Percentiles rank a stretch among this genome's conserved stretches.
Evolutionary conservation across 2,888 invertebrate genomes (phyloP).

Genomic region (Meiosimyza decipiens): DNA sequence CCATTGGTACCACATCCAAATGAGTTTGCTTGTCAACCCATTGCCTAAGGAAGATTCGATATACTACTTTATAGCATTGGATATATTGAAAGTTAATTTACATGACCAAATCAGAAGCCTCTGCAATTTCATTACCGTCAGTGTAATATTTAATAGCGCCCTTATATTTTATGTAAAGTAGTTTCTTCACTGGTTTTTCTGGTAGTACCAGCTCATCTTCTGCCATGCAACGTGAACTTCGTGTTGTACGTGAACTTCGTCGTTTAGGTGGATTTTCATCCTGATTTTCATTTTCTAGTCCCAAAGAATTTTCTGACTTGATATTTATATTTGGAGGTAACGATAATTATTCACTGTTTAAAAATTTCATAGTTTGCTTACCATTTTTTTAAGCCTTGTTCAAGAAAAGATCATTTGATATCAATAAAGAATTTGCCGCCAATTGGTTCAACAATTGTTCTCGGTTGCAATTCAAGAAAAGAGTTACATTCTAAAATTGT

Average conservation of each 20-base stretch:
- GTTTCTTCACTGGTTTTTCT: conserved; percentile 47
- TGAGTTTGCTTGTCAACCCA: conserved; percentile 59
- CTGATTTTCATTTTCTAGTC: conserved; percentile 40
- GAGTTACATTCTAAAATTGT: no score
- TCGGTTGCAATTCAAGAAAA: no score
- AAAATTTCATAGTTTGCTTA: no score
- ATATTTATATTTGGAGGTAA: not conserved
- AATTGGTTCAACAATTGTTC: no score
- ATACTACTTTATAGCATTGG: not conserved
- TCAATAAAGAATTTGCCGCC: no score
- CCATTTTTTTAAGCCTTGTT: no score
- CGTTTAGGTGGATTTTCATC: conserved; percentile 60
- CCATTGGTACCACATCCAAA: conserved; percentile 68
- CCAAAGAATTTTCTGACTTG: not conserved
- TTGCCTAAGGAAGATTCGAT: conserved; percentile 48
- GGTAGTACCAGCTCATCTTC: conserved; percentile 49
- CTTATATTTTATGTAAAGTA: conserved; percentile 58
- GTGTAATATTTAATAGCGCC: conserved; percentile 64
- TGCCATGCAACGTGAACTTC: conserved; percentile 53
- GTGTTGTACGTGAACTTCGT: conserved; percentile 55
- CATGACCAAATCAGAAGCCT: conserved; percentile 67
- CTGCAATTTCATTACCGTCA: conserved; percentile 67
- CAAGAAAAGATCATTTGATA: no score
- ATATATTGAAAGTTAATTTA: conserved; percentile 50
- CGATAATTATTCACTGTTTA: not conserved